phyloP scores from a whole-genome alignment of 2,888 invertebrate species.

The Eupithecia pulchellata region DNA sequence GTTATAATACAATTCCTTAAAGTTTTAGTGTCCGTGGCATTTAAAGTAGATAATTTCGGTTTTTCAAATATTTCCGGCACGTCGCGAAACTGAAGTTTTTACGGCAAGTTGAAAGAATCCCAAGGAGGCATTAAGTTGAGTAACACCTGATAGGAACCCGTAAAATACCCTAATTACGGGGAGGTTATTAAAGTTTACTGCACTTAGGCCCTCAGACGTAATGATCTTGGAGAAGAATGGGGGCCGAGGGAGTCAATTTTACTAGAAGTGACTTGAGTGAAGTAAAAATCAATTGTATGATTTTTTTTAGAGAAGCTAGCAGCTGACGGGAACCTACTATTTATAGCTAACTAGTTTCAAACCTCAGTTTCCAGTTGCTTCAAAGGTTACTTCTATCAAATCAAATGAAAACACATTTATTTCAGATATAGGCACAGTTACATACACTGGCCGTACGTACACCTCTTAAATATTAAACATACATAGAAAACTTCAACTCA shows the following conservation, averaged over 20 bases:
- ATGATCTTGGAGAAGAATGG: constrained; percentile 57
- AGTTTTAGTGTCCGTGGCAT: neutral
- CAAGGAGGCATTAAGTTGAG: constrained; percentile 50
- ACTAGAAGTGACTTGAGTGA: constrained; percentile 30
- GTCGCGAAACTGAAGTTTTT: constrained; percentile 36
- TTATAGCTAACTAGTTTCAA: too few relatives aligned
- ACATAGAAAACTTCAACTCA: too few relatives aligned
- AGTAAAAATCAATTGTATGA: neutral
- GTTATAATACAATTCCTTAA: neutral
- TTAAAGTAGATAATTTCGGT: neutral
- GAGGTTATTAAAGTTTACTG: constrained; percentile 66
- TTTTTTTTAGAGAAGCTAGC: neutral
- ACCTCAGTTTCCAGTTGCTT: too few relatives aligned
- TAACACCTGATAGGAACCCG: constrained; percentile 57
- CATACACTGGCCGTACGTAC: too few relatives aligned
- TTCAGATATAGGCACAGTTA: too few relatives aligned
- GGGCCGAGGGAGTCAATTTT: constrained; percentile 32
- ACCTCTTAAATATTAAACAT: too few relatives aligned
- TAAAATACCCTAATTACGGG: constrained; percentile 60
- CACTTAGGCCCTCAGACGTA: constrained; percentile 60
- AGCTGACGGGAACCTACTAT: neutral
- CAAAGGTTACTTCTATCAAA: too few relatives aligned
- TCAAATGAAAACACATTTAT: too few relatives aligned
- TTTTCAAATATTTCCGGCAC: constrained; percentile 27
- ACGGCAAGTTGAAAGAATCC: constrained; percentile 44